phyloP scores from a whole-genome alignment of 2,113 vertebrate genomes.

The Balaenoptera acutorostrata region DNA sequence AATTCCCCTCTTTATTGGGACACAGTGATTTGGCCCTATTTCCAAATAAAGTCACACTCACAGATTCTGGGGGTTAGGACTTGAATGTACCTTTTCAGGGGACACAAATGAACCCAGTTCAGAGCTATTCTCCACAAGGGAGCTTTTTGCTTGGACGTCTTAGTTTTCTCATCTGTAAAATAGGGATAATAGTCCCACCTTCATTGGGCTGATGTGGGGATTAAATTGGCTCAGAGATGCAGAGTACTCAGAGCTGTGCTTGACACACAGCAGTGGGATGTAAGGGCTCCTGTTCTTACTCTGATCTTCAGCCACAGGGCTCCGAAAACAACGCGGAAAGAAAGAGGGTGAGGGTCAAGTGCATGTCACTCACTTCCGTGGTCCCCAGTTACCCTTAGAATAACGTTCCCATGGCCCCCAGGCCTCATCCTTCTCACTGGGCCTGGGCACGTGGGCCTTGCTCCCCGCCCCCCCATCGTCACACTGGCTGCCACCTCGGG shows the following conservation, averaged over 20 bases:
- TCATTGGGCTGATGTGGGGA: background rate
- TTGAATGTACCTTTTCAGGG: no score
- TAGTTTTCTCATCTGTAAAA: background rate
- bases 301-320: accelerated
- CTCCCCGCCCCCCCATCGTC: accelerated
- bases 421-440: background rate
- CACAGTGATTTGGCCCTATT: background rate
- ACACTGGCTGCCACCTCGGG: background rate
- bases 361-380: accelerated
- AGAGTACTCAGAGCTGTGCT: accelerated
- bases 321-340: background rate
- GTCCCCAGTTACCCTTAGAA: background rate
- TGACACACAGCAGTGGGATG: accelerated
- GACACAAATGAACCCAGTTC: background rate
- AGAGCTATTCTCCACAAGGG: background rate
- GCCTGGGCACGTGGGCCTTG: accelerated
- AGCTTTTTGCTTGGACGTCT: background rate
- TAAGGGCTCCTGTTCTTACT: background rate
- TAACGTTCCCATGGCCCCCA: background rate
- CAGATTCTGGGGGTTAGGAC: background rate
- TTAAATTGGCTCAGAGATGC: background rate
- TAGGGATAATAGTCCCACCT: accelerated
- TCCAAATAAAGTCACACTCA: background rate
- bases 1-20: accelerated
- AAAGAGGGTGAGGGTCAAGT: background rate